These are phyloP conservation scores for Pollenia labialis DNA, from an alignment of 2,888 invertebrate species.

Conservation along the genomic window DNA sequence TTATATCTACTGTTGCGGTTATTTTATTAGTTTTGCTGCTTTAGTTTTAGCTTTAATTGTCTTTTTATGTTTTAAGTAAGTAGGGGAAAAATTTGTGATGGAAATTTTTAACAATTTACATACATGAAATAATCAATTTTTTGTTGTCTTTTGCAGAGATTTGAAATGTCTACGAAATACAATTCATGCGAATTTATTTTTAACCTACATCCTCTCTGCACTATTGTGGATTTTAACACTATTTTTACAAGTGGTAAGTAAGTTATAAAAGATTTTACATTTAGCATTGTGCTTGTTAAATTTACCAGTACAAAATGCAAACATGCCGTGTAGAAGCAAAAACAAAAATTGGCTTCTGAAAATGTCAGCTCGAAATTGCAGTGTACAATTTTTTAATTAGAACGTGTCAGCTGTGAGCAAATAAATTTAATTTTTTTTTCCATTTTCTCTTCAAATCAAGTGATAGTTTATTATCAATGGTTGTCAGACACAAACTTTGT, in stretches of 20 bases:
- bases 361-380: too few species aligned
- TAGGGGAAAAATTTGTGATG: slow-evolving; percentile 74
- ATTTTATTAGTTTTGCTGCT: slow-evolving; percentile 92
- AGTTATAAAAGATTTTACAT: neutral
- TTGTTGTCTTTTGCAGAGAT: slow-evolving; percentile 87
- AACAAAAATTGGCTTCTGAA: too few species aligned
- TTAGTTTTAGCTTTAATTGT: slow-evolving; percentile 92
- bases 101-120: slow-evolving; percentile 1
- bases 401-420: too few species aligned
- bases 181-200: slow-evolving; percentile 97
- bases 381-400: too few species aligned
- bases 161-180: slow-evolving; percentile 95
- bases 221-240: slow-evolving; percentile 95
- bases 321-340: too few species aligned
- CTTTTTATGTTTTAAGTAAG: slow-evolving; percentile 96
- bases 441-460: too few species aligned
- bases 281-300: too few species aligned
- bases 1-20: slow-evolving; percentile 92
- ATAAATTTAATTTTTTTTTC: too few species aligned
- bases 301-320: too few species aligned
- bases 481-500: too few species aligned
- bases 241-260: slow-evolving; percentile 88
- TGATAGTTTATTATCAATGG: too few species aligned
- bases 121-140: slow-evolving; percentile 2
- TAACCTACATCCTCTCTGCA: slow-evolving; percentile 95